phyloP scores from a whole-genome alignment of 2,888 invertebrate species.

The Hirtodrosophila confusa region DNA sequence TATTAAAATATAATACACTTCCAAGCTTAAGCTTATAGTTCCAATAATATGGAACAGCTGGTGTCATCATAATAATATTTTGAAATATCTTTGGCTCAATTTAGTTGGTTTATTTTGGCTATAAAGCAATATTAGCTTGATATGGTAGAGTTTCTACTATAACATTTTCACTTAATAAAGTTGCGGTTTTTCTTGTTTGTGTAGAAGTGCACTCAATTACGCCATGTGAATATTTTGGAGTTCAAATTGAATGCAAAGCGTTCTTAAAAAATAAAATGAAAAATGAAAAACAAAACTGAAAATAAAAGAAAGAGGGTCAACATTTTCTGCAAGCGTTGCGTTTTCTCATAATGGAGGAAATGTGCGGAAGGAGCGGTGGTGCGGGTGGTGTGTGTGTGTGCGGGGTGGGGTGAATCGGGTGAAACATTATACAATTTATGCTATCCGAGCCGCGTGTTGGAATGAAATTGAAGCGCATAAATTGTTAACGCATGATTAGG shows the following conservation, averaged over 20 bases:
- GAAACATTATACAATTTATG: conserved; percentile 35
- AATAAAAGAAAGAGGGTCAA: conserved; percentile 38
- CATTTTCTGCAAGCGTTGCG: conserved; percentile 50
- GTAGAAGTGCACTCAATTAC: conserved; percentile 60
- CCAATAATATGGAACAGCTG: too few relatives aligned
- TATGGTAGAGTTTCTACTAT: too few relatives aligned
- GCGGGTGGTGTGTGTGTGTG: too few relatives aligned
- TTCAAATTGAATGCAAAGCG: conserved; percentile 63
- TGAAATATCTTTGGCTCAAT: background rate
- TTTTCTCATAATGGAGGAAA: conserved; percentile 46
- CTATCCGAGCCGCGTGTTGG: conserved; percentile 26
- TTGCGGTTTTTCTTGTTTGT: conserved; percentile 10
- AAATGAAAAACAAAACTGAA: conserved; percentile 12
- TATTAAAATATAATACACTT: too few relatives aligned
- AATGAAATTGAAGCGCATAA: conserved; percentile 73
- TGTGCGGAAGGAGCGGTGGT: background rate
- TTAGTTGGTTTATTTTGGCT: conserved; percentile 7
- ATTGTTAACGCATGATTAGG: conserved; percentile 78
- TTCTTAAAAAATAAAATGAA: conserved; percentile 29
- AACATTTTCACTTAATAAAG: background rate
- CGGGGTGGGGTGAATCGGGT: too few relatives aligned
- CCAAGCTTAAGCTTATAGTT: too few relatives aligned
- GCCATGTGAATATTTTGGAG: conserved; percentile 48
- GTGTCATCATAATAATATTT: too few relatives aligned
- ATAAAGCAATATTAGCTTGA: conserved; percentile 4